Base-by-base conservation (phyloP, 2,113 vertebrate species). In the Lagopus leucura region DNA sequence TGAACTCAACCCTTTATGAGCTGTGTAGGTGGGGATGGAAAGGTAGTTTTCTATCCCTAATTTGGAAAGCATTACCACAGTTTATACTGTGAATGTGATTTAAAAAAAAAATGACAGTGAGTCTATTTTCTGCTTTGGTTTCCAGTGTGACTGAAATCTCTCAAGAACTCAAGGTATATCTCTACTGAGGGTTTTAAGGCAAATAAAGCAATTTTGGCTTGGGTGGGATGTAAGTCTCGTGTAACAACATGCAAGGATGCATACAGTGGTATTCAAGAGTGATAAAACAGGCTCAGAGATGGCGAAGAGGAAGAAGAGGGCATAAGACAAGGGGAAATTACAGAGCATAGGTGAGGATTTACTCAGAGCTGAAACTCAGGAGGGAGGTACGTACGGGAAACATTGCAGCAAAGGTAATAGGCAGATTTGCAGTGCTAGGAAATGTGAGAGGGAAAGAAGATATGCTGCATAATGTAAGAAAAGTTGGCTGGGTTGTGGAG, bases 381-480 rank as follows among this genome's bases (percentile, higher is more conserved):
- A 95, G 69, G 45, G 47, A 82, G 45, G 8, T 22, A 72, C 48
- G 82, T 45, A 64, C 0, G 7, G 80, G 87, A 82, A 48, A 30
- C 27, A 61, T 85, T 82, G 64, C 73, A 86, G 67, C 66, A 73
- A 50, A 94, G 86, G 79, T 81, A 95, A 87, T 0, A 50, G 89
- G 60, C 89, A 50, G 77, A 28, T 77, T 79, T 25, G 34, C 90
- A 92, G 93, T 92, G 83, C 55, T 89, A 30, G 4, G 89, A 91
- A 91, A 94, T 18, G 25, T 1, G 47, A 91, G 91, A 94, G 71
- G 90, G 91, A 71, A 93, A 93, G 80, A 86, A 95, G 93, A 67
- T 66, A 76, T 0, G 18, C 84, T 91, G 84, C 63, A 65, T 65
- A 91, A 75, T n/a, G 73, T 76, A 72, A 63, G 48, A 69, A 47